phyloP scores from a whole-genome alignment of 1,140 invertebrate species.

The Oryzaephilus surinamensis region DNA sequence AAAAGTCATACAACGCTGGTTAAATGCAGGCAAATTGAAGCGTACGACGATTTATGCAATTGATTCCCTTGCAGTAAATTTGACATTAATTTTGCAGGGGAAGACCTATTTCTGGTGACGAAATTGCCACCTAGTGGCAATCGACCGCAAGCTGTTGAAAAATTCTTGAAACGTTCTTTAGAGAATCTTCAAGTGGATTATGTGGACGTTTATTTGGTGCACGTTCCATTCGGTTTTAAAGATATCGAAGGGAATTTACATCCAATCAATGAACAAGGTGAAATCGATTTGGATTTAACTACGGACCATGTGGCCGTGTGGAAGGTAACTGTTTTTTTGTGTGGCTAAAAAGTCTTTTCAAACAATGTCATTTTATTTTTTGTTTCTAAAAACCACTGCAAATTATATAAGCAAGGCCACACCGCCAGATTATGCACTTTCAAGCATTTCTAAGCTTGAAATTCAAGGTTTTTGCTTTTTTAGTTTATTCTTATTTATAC shows the following conservation, averaged over 20 bases:
- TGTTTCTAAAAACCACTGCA: too few relatives aligned
- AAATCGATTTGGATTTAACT: slow-evolving; percentile 49
- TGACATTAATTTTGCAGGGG: slow-evolving; percentile 42
- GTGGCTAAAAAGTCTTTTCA: not conserved
- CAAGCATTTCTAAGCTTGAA: too few relatives aligned
- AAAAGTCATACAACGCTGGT: slow-evolving; percentile 60
- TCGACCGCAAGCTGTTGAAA: slow-evolving; percentile 56
- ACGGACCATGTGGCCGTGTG: slow-evolving; percentile 62
- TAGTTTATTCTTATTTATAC: too few relatives aligned
- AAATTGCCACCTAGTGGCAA: slow-evolving; percentile 51
- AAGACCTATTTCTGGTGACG: slow-evolving; percentile 73
- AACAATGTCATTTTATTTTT: not conserved
- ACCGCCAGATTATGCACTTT: too few relatives aligned
- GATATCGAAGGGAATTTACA: slow-evolving; percentile 40
- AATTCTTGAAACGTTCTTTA: slow-evolving; percentile 61
- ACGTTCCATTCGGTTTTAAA: slow-evolving; percentile 62
- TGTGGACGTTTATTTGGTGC: slow-evolving; percentile 76
- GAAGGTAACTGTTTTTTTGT: slow-evolving; percentile 46
- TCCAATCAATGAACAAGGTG: slow-evolving; percentile 45
- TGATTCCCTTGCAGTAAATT: not conserved
- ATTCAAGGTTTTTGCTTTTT: too few relatives aligned
- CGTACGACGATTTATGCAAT: not conserved
- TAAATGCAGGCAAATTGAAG: slow-evolving; percentile 53
- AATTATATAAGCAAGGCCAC: too few relatives aligned
- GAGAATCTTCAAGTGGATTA: slow-evolving; percentile 65